phyloP scores from a whole-genome alignment of 2,113 vertebrate genomes.

The Myodes glareolus region DNA sequence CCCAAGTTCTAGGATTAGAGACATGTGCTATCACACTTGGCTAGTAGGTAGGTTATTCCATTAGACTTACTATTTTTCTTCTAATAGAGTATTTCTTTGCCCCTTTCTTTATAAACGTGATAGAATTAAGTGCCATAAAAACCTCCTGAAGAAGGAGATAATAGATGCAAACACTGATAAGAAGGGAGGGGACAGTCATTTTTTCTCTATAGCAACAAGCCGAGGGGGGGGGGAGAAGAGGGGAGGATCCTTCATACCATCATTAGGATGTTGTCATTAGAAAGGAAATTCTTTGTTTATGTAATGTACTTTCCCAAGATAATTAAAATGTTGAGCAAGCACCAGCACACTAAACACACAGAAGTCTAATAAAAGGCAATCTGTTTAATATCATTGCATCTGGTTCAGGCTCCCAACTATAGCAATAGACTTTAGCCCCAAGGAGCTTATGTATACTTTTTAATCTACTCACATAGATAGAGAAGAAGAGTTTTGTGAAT shows the following conservation, averaged over 20 bases:
- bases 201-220: slow-evolving; percentile 7
- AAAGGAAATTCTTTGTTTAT: slow-evolving; percentile 62
- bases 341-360: slow-evolving; percentile 54
- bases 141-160: slow-evolving; percentile 8
- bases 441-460: not conserved
- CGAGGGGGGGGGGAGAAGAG: not conserved
- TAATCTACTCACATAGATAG: not conserved
- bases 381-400: not conserved
- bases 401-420: not conserved
- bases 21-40: no score
- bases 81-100: not conserved
- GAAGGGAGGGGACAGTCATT: not conserved
- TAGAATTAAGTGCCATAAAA: slow-evolving; percentile 39
- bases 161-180: not conserved
- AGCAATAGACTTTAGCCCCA: not conserved
- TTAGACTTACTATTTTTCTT: not conserved
- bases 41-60: not conserved
- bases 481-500: not conserved
- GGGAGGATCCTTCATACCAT: not conserved
- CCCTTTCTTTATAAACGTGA: not conserved
- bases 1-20: not conserved
- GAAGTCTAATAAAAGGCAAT: slow-evolving; percentile 49
- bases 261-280: not conserved
- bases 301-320: not conserved
- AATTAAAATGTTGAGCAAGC: slow-evolving; percentile 54